A percentile compares a stretch with the other conserved stretches of the same genome.
Conservation (phyloP, 2,888 invertebrate genomes). For the Crioceris asparagi region DNA sequence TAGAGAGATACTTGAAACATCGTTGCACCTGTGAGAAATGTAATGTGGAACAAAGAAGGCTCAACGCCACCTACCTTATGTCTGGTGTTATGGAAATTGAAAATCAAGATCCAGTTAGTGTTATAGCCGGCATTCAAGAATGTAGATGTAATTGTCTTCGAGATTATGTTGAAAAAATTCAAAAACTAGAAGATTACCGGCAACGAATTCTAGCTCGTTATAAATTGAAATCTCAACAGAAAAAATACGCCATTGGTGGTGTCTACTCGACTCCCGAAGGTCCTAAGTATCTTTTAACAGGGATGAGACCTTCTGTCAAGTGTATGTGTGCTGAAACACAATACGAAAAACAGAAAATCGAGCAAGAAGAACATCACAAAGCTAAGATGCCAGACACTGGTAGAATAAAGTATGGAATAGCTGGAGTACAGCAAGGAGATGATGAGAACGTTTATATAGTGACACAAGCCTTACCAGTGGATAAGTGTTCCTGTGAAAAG, state of each 20-base stretch:
- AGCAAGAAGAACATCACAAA: conserved; percentile 19
- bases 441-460: conserved; percentile 31
- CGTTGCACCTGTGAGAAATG: conserved; percentile 11
- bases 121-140: conserved; percentile 18
- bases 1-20: conserved; percentile 7
- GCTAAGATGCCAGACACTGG: conserved; percentile 23
- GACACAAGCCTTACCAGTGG: conserved; percentile 21
- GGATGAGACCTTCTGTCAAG: conserved; percentile 20
- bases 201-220: conserved; percentile 16
- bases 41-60: conserved; percentile 13
- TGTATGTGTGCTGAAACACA: conserved; percentile 22
- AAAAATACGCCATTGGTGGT: conserved; percentile 23
- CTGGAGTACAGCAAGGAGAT: conserved; percentile 29
- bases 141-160: conserved; percentile 20
- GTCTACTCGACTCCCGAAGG: conserved; percentile 19
- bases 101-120: conserved; percentile 13
- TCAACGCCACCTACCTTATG: conserved; percentile 19
- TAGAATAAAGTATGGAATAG: conserved; percentile 26
- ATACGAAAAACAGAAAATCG: conserved; percentile 14
- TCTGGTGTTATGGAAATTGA: conserved; percentile 19
- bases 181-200: conserved; percentile 20
- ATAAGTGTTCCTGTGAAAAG: conserved; percentile 29
- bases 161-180: conserved; percentile 17
- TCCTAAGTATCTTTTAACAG: conserved; percentile 22
- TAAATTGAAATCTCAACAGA: conserved; percentile 15